These are phyloP conservation scores for Pungitius pungitius DNA, from an alignment of 2,113 vertebrate species.

Conservation along the genomic window DNA sequence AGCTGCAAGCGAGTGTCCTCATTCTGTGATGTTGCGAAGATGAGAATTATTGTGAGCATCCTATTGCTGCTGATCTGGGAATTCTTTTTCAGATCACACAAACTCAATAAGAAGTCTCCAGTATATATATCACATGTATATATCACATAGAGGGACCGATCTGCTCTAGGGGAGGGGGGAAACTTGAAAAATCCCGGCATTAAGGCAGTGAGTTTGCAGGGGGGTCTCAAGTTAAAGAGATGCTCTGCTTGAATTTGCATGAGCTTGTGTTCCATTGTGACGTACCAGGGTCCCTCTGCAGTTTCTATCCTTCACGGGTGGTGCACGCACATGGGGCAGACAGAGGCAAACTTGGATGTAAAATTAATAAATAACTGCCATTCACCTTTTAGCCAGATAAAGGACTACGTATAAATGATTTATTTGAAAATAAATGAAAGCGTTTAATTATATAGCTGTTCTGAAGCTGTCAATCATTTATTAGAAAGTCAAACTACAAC, in stretches of 20 bases:
- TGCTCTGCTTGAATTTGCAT: slow-evolving; percentile 5
- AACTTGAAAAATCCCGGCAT: neutral
- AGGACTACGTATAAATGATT: neutral
- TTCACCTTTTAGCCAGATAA: slow-evolving; percentile 25
- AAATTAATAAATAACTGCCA: slow-evolving; percentile 19
- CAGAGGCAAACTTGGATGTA: neutral
- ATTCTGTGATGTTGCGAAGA: slow-evolving; percentile 48
- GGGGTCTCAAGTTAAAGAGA: slow-evolving; percentile 8
- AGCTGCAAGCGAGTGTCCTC: slow-evolving; percentile 63
- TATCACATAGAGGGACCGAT: neutral
- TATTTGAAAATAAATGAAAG: neutral
- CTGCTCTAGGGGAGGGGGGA: slow-evolving; percentile 15
- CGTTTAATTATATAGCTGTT: neutral
- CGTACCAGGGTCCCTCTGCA: slow-evolving; percentile 16
- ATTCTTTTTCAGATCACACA: slow-evolving; percentile 36
- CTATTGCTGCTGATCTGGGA: slow-evolving; percentile 26
- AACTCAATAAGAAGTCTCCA: slow-evolving; percentile 39
- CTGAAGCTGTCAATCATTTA: neutral
- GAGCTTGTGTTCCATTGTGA: slow-evolving; percentile 12
- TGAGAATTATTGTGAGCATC: slow-evolving; percentile 56
- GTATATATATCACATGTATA: slow-evolving; percentile 21
- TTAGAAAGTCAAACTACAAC: neutral
- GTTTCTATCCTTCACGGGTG: slow-evolving; percentile 46
- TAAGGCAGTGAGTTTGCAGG: slow-evolving; percentile 13
- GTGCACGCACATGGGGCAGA: slow-evolving; percentile 39